Evolutionary conservation across 2,888 invertebrate species (phyloP), one percentile per base, ranked within the genome.

Genomic region (Scaeva pyrastri): DNA sequence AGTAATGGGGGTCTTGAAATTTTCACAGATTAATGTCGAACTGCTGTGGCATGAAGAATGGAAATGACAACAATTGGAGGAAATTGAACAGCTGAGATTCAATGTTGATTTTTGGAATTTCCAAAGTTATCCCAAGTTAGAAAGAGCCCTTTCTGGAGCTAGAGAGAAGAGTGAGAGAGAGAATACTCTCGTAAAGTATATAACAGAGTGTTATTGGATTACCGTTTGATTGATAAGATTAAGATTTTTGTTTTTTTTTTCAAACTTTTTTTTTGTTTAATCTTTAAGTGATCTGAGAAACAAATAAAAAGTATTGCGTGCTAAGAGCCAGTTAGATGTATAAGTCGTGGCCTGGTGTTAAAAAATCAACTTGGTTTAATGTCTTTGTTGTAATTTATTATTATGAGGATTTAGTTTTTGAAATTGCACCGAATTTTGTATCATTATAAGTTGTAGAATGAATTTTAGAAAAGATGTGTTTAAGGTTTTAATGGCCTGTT

Each of bases 1-100:
- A 74, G 66, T 73, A 77, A 74, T 78, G 82, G 70, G 77, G 77
- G 81, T 77, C 58, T 64, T 48, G 45, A 70, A 86, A 78, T 78
- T 78, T 86, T 82, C 77, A 78, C 82, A 78, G 86, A 86, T 82
- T 82, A 82, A 86, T 82, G 77, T 74, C 62, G 77, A 76, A 84
- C 45, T 80, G 71, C 41, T 70, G 68, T 50, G 78, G 70, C 68
- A 60, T 64, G 71, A 71, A 79, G 83, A 77, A 81, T 81, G 81
- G 85, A 81, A 81, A 73, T 73, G 77, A 86, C 76, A 86, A 77
- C 77, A 77, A 77, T 81, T 73, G 76, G 70, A 74, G 70, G 58
- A 81, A 81, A 81, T 81, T 77, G 77, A 73, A 86, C 85, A 86
- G 81, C 76, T 81, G 81, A 86, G 85, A 86, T 72, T 77, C 72